Evolutionary conservation across 2,113 vertebrate genomes (phyloP).

Genomic region (Thalassoma bifasciatum): DNA sequence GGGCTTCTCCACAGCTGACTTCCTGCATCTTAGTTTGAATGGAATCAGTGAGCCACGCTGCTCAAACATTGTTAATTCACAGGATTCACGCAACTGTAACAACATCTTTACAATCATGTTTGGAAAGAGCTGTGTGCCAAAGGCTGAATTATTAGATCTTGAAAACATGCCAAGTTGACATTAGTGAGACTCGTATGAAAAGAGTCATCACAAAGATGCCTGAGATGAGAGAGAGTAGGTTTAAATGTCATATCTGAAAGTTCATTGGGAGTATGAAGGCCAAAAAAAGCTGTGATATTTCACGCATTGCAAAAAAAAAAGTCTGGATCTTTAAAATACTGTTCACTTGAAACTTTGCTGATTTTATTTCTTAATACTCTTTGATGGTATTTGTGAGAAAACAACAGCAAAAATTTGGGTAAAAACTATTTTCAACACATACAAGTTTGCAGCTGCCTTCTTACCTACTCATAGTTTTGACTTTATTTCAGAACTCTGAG

Average conservation of each 20-base stretch:
- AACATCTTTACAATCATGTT: slow-evolving; percentile 63
- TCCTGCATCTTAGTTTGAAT: slow-evolving; percentile 64
- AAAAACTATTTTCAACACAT: no score
- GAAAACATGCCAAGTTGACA: slow-evolving; percentile 31
- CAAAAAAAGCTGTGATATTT: neutral
- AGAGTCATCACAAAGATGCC: slow-evolving; percentile 13
- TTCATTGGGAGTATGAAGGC: neutral
- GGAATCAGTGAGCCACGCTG: slow-evolving; percentile 55
- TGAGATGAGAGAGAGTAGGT: neutral
- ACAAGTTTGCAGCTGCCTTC: neutral
- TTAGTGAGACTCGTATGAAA: slow-evolving; percentile 28
- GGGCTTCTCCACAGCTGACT: slow-evolving; percentile 70
- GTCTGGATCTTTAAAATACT: no score
- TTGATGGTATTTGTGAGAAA: neutral
- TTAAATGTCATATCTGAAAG: neutral
- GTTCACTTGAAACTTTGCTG: no score
- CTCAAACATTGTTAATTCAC: slow-evolving; percentile 65
- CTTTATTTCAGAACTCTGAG: no score
- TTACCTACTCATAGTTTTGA: neutral
- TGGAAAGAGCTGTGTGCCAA: slow-evolving; percentile 41
- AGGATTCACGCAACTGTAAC: slow-evolving; percentile 60
- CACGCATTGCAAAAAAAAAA: no score
- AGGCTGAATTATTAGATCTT: slow-evolving; percentile 45
- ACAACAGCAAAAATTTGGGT: neutral
- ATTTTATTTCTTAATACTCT: no score